phyloP scores from a whole-genome alignment of 2,888 invertebrate genomes.

The Amblyjoppa proteus region DNA sequence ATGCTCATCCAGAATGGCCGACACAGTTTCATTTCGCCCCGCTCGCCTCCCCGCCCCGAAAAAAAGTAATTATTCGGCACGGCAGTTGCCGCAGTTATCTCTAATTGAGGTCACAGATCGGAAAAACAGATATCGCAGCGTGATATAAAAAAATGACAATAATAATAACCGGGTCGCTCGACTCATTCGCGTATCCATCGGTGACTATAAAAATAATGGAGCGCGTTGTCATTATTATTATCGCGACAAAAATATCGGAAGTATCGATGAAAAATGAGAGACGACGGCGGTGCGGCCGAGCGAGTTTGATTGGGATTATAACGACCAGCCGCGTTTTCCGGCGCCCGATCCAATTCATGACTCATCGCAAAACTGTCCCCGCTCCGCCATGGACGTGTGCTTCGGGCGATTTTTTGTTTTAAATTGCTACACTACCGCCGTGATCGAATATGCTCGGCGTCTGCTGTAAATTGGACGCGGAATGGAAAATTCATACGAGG shows the following conservation, averaged over 20 bases:
- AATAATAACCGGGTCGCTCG: neutral
- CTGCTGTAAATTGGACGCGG: neutral
- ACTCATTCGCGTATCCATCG: neutral
- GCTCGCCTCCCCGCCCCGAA: neutral
- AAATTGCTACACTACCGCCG: neutral
- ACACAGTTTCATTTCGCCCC: neutral
- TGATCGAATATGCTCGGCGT: neutral
- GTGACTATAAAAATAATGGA: neutral
- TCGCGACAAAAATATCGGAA: neutral
- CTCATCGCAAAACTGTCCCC: neutral
- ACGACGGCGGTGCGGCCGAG: neutral
- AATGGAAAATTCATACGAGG: neutral
- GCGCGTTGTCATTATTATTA: neutral
- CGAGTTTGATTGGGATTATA: constrained; percentile 3
- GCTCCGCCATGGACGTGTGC: neutral
- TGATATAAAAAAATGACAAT: neutral
- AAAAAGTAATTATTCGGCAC: neutral
- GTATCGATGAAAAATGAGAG: neutral
- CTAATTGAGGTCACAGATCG: neutral
- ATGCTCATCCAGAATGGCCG: neutral
- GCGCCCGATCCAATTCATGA: neutral
- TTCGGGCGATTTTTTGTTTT: neutral
- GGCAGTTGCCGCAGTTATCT: neutral
- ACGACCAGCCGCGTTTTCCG: neutral
- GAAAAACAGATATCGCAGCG: neutral